Percentiles rank a stretch among this genome's conserved stretches.
Conservation (phyloP, 30 jellyfish, hydroid and myxozoan genomes). For the Aurelia sp. region DNA sequence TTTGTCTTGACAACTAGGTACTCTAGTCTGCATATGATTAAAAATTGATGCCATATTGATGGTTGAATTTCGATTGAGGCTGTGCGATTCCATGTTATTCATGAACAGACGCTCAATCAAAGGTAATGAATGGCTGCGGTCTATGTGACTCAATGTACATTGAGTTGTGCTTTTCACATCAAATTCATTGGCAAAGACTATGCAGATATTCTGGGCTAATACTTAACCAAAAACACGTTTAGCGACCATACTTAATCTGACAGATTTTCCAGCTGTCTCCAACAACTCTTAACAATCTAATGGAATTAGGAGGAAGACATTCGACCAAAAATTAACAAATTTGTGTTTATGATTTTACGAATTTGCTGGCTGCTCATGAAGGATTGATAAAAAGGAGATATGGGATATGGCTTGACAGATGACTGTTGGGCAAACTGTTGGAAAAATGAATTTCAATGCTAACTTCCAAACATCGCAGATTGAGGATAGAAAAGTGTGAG, state of each 20-base stretch:
- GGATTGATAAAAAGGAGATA: too few species aligned
- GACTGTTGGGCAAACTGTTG: too few species aligned
- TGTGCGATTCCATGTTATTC: slow-evolving; percentile 1
- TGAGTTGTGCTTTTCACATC: slow-evolving; percentile 12
- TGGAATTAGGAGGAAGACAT: too few species aligned
- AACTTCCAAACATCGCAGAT: too few species aligned
- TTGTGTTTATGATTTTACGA: too few species aligned
- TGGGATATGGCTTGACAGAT: too few species aligned
- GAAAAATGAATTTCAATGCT: too few species aligned
- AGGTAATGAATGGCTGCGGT: slow-evolving; percentile 41
- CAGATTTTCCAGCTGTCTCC: slow-evolving; percentile 1
- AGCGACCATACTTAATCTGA: not conserved
- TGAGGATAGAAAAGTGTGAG: too few species aligned
- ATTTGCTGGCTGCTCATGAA: too few species aligned
- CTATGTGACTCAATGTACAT: slow-evolving; percentile 1
- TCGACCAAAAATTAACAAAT: too few species aligned
- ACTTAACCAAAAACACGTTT: not conserved
- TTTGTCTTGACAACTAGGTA: slow-evolving; percentile 52
- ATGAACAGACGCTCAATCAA: slow-evolving; percentile 12
- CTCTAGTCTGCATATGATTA: slow-evolving; percentile 25
- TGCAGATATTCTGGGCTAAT: not conserved
- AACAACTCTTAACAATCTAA: not conserved
- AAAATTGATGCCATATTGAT: slow-evolving; percentile 38
- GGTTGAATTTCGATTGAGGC: slow-evolving; percentile 23
- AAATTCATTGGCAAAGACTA: not conserved